phyloP scores from a whole-genome alignment of 23 tunicate species.

The Trididemnum nubilum region DNA sequence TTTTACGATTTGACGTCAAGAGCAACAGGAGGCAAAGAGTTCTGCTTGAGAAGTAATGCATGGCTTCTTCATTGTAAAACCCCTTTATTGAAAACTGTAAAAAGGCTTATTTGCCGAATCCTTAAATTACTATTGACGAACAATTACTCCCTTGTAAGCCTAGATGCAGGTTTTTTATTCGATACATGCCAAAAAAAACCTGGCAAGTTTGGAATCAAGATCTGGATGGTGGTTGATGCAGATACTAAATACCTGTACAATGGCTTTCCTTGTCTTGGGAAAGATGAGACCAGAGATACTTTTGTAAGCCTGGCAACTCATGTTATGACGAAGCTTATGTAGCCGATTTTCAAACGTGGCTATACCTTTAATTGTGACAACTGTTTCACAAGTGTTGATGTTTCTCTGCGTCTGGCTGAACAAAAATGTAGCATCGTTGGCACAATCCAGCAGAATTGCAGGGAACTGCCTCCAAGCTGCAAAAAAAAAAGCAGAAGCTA shows the following conservation, averaged over 20 bases:
- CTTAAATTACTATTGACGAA: not conserved
- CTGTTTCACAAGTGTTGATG: no score
- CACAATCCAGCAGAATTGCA: no score
- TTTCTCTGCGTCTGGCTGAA: no score
- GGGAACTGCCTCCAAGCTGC: no score
- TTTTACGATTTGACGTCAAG: not conserved
- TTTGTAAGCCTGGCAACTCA: not conserved
- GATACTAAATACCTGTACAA: not conserved
- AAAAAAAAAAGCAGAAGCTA: no score
- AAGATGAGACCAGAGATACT: not conserved
- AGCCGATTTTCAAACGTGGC: slow-evolving; percentile 1
- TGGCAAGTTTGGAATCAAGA: not conserved
- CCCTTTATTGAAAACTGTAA: not conserved
- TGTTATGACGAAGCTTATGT: not conserved
- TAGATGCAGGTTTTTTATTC: not conserved
- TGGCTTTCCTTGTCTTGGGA: not conserved
- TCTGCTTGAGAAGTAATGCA: not conserved
- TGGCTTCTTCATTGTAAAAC: not conserved
- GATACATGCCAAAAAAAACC: not conserved
- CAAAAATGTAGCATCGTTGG: no score
- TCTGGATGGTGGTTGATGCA: not conserved
- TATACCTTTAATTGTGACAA: no score
- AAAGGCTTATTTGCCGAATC: not conserved
- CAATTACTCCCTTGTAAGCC: not conserved
- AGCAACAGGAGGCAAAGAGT: no score